Evolutionary conservation across 2,113 vertebrate species (phyloP).

Genomic region (Mormyrus iriodes): DNA sequence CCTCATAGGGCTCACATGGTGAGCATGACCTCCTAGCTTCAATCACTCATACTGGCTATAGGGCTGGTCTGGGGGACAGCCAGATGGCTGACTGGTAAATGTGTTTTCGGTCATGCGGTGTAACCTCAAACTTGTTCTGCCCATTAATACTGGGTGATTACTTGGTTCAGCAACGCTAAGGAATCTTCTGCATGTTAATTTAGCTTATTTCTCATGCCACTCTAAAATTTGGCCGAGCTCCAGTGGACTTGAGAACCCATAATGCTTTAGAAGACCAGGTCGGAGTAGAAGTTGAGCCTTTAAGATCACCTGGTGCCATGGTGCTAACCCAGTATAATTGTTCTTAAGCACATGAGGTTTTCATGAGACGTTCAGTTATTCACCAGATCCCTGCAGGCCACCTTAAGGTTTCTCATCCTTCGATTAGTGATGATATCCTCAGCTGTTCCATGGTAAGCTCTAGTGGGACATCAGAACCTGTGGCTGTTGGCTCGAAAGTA

Average conservation of each 20-base stretch:
- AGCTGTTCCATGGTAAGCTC: not conserved
- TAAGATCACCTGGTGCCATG: not conserved
- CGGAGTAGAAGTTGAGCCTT: not conserved
- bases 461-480: not conserved
- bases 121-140: not conserved
- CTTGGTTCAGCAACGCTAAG: not conserved
- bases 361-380: not conserved
- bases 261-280: not conserved
- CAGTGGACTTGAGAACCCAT: not conserved
- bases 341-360: not conserved
- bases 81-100: slow-evolving; percentile 4
- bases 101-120: not conserved
- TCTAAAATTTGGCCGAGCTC: not conserved
- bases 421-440: not conserved
- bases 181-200: not conserved
- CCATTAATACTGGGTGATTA: not conserved
- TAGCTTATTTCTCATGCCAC: not conserved
- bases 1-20: not conserved
- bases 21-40: not conserved
- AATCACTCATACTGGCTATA: not conserved
- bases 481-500: not conserved
- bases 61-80: not conserved
- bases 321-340: not conserved
- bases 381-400: not conserved
- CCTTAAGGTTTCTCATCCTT: not conserved